phyloP scores from a whole-genome alignment of 2,113 vertebrate species.

The Paramisgurnus dabryanus region DNA sequence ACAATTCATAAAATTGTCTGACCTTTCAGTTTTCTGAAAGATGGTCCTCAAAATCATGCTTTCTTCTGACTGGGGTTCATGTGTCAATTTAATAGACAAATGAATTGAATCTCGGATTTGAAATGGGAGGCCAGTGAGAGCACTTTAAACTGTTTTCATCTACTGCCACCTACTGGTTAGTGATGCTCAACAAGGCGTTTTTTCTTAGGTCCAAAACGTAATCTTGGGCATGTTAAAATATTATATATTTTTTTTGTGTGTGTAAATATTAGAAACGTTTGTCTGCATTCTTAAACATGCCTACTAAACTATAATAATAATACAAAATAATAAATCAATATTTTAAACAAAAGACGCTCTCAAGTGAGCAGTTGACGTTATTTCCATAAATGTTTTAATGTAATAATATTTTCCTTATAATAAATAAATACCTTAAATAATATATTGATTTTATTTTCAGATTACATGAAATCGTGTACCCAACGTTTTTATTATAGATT shows the following conservation, averaged over 20 bases:
- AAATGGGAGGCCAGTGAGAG: neutral
- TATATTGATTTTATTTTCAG: too few relatives aligned
- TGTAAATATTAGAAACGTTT: neutral
- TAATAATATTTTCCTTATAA: too few relatives aligned
- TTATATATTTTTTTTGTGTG: too few relatives aligned
- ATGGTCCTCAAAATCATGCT: neutral
- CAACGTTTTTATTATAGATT: too few relatives aligned
- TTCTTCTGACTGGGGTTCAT: neutral
- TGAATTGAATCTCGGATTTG: neutral
- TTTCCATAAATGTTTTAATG: too few relatives aligned
- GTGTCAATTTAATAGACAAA: neutral
- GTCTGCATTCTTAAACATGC: neutral
- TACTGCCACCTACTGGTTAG: conserved; percentile 53
- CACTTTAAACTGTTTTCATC: conserved; percentile 32
- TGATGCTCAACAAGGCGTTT: neutral
- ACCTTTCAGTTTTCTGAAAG: neutral
- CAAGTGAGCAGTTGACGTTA: too few relatives aligned
- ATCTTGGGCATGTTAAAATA: neutral
- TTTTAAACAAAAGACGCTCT: neutral
- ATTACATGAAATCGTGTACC: too few relatives aligned
- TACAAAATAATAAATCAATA: neutral
- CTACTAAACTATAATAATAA: neutral
- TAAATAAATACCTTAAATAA: too few relatives aligned
- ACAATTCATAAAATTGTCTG: too few relatives aligned
- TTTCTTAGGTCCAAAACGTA: neutral